These are phyloP conservation scores for Peromyscus nudipes DNA, from an alignment of 2,797 vertebrate genomes.

Conservation along the genomic window DNA sequence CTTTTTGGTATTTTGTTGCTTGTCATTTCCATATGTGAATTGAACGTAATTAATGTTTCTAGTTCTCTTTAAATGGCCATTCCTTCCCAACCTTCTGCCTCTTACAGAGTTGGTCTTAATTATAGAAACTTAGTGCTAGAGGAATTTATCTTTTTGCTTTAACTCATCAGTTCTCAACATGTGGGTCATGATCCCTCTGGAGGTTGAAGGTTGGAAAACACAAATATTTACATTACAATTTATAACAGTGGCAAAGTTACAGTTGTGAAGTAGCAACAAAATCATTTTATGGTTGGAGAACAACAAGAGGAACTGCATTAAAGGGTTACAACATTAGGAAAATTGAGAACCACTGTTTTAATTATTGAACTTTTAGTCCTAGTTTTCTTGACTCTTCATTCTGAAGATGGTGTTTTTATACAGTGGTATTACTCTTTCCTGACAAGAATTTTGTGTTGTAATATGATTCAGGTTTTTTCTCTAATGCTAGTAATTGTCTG, in stretches of 20 bases:
- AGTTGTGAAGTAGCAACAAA: neutral
- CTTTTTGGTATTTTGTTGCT: slow-evolving; percentile 4
- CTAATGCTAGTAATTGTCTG: neutral
- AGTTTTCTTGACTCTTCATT: slow-evolving; percentile 7
- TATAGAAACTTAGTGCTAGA: neutral
- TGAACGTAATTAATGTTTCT: slow-evolving; percentile 55
- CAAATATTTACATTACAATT: neutral
- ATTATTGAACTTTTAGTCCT: neutral
- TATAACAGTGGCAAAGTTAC: neutral
- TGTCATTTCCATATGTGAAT: neutral
- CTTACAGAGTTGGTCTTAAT: neutral
- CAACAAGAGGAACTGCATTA: neutral
- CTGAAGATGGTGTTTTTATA: neutral
- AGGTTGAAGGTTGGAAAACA: neutral
- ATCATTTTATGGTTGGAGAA: neutral
- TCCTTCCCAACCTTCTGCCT: neutral
- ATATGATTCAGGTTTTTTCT: neutral
- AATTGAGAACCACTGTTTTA: neutral
- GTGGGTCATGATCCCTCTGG: neutral
- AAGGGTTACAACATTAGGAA: too few species aligned
- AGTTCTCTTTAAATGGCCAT: slow-evolving; percentile 1
- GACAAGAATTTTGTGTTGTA: neutral
- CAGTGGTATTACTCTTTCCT: neutral
- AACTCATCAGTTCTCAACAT: neutral
- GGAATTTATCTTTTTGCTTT: neutral